A percentile compares a stretch with the other conserved stretches of the same genome.
Conservation (phyloP, 2,888 invertebrate species). For the Boloria euphrosyne region DNA sequence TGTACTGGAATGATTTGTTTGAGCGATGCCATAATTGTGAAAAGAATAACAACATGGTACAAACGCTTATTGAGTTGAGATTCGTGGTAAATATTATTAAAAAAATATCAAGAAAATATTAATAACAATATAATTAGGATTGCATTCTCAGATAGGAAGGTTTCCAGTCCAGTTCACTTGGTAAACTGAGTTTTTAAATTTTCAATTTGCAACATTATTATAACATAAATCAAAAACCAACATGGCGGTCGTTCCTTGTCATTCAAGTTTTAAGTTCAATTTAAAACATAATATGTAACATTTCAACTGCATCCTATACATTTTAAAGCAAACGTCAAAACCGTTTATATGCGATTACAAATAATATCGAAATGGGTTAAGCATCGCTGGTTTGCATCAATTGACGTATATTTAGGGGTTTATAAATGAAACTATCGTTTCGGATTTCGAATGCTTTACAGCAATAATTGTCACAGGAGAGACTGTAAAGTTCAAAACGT, state of each 20-base stretch:
- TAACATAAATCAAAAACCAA: not conserved
- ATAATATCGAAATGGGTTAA: not conserved
- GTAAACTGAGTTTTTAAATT: constrained; percentile 8
- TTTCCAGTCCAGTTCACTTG: constrained; percentile 11
- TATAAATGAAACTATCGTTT: not conserved
- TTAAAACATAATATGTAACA: not conserved
- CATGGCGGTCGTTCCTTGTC: too few species aligned
- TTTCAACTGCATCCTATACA: constrained; percentile 7
- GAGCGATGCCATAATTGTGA: too few species aligned
- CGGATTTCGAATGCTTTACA: too few species aligned
- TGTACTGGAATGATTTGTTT: constrained; percentile 19
- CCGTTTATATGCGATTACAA: not conserved
- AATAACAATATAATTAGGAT: not conserved
- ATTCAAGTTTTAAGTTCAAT: too few species aligned
- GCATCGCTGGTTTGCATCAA: constrained; percentile 1
- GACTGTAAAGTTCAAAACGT: too few species aligned
- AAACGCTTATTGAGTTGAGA: not conserved
- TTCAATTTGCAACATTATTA: not conserved
- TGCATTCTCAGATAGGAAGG: not conserved
- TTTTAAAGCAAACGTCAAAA: not conserved
- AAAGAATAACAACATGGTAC: not conserved
- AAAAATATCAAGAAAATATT: not conserved
- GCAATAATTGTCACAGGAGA: too few species aligned
- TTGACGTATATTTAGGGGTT: constrained; percentile 11
- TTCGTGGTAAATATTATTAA: not conserved